phyloP scores from a whole-genome alignment of 2,888 invertebrate species.

The Cryptops parisi region DNA sequence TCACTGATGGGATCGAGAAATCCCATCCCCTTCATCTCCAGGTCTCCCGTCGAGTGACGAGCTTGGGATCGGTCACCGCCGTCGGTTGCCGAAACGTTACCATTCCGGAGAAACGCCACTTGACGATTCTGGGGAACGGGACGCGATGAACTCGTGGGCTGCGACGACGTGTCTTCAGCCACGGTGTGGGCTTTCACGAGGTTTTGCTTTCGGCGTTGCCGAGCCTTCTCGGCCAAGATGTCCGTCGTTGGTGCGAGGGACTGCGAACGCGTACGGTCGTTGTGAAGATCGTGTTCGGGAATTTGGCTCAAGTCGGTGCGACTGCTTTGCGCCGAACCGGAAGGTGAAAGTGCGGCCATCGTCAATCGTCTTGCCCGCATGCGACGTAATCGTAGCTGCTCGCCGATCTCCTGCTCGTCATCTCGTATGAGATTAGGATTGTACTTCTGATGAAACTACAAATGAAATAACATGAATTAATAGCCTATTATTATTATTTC shows the following conservation, averaged over 20 bases:
- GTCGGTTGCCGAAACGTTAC: background rate
- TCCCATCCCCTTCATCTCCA: slow-evolving; percentile 13
- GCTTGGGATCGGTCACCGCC: background rate
- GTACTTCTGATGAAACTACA: slow-evolving; percentile 24
- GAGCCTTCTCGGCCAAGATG: slow-evolving; percentile 3
- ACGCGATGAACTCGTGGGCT: background rate
- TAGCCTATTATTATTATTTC: no score
- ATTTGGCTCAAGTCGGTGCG: slow-evolving; percentile 10
- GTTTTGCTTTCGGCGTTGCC: slow-evolving; percentile 10
- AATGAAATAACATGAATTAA: slow-evolving; percentile 8
- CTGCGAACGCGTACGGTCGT: slow-evolving; percentile 4
- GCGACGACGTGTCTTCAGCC: background rate
- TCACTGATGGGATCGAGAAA: slow-evolving; percentile 16
- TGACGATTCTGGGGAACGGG: background rate
- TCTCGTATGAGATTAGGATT: slow-evolving; percentile 25
- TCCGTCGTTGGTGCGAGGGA: slow-evolving; percentile 9
- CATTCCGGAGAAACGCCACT: slow-evolving; percentile 6
- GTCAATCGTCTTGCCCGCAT: slow-evolving; percentile 23
- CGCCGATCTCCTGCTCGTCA: slow-evolving; percentile 23
- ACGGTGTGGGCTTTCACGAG: slow-evolving; percentile 9
- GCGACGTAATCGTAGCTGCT: slow-evolving; percentile 23
- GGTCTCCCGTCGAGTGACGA: slow-evolving; percentile 16
- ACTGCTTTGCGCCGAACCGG: slow-evolving; percentile 17
- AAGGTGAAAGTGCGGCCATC: slow-evolving; percentile 21
- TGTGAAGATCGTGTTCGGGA: background rate